These are phyloP conservation scores for Neodiprion virginianus DNA, from an alignment of 1,140 invertebrate genomes.

Conservation along the genomic window DNA sequence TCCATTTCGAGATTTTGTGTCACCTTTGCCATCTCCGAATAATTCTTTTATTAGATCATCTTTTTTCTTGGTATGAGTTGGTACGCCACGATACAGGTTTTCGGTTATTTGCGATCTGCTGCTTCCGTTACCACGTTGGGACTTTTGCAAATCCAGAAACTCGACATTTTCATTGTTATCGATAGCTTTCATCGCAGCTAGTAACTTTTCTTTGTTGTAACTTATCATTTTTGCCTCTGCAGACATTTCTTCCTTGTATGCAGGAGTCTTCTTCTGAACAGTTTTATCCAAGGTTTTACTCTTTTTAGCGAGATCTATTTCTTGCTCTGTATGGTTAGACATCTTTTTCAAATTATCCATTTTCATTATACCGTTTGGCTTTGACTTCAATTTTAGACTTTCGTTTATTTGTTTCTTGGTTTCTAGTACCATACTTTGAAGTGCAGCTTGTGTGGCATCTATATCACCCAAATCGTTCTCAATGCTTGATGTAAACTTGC, in stretches of 20 bases:
- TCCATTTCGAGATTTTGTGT: conserved; percentile 30
- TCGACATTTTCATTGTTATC: conserved; percentile 67
- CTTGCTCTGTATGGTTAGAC: conserved; percentile 43
- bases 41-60: conserved; percentile 55
- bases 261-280: conserved; percentile 20
- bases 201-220: conserved; percentile 66
- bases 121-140: conserved; percentile 28
- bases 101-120: conserved; percentile 52
- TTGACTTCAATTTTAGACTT: conserved; percentile 1
- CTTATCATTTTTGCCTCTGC: conserved; percentile 45
- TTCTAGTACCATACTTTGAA: conserved; percentile 8
- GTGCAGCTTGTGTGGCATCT: neutral
- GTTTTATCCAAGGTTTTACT: conserved; percentile 21
- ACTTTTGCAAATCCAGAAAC: conserved; percentile 40
- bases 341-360: conserved; percentile 11
- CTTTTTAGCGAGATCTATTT: conserved; percentile 34
- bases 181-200: conserved; percentile 70
- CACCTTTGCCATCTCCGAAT: conserved; percentile 40
- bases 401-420: neutral
- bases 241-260: conserved; percentile 37
- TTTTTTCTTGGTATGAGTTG: conserved; percentile 46
- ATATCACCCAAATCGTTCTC: neutral
- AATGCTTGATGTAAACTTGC: neutral
- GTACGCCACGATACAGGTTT: conserved; percentile 53
- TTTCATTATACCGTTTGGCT: neutral